Percentiles rank a stretch among this genome's conserved stretches.
Conservation (phyloP, 2,888 invertebrate species). For the Acrocyrtus sp. region DNA sequence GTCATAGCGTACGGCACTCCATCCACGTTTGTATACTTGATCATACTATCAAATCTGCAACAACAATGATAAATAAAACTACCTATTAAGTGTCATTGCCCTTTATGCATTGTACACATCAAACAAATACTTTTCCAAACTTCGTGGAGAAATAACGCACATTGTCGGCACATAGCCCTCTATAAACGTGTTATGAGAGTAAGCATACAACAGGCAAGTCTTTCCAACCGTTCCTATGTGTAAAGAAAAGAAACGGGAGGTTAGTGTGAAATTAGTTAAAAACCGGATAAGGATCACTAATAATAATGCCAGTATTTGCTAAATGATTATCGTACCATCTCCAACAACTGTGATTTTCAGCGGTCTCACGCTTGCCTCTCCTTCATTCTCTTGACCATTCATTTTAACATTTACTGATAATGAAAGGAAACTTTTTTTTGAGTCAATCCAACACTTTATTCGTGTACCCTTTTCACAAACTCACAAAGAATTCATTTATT, state of each 20-base stretch:
- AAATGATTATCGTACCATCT: slow-evolving; percentile 57
- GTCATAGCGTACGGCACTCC: slow-evolving; percentile 83
- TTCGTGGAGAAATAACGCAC: slow-evolving; percentile 75
- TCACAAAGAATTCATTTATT: too few species aligned
- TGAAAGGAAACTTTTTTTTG: too few species aligned
- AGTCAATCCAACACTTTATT: too few species aligned
- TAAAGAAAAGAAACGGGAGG: neutral
- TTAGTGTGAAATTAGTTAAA: neutral
- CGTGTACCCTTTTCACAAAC: too few species aligned
- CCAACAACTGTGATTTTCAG: slow-evolving; percentile 80
- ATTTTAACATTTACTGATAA: too few species aligned
- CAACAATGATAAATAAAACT: too few species aligned
- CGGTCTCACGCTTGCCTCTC: slow-evolving; percentile 74
- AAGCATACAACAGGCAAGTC: slow-evolving; percentile 88
- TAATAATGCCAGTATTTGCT: too few species aligned
- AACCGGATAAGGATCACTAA: neutral
- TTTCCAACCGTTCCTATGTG: slow-evolving; percentile 80
- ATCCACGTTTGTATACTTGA: slow-evolving; percentile 81
- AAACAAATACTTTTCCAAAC: neutral
- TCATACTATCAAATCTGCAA: slow-evolving; percentile 92
- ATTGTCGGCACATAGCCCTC: slow-evolving; percentile 87
- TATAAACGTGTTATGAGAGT: slow-evolving; percentile 86
- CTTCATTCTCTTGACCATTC: too few species aligned
- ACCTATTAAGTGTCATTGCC: too few species aligned
- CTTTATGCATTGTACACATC: neutral